Conservation (phyloP, 2,797 vertebrate species). For the Eremophila alpestris region DNA sequence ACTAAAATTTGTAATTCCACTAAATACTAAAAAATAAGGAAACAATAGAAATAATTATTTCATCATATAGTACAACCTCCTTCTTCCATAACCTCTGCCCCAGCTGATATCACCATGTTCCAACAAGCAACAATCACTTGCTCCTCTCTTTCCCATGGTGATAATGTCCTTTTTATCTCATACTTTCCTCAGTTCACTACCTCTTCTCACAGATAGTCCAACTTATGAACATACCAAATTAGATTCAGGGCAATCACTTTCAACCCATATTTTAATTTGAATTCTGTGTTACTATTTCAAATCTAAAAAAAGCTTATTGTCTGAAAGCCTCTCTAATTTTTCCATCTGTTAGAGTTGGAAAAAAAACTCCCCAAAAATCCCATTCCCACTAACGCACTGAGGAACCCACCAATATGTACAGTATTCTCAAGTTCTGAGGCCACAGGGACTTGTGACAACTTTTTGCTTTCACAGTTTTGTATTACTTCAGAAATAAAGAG, state of each 20-base stretch:
- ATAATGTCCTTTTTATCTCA: background rate
- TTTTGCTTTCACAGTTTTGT: background rate
- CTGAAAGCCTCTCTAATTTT: background rate
- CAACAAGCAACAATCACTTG: background rate
- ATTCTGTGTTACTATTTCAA: background rate
- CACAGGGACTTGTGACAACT: background rate
- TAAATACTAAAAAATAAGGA: background rate
- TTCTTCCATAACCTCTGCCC: background rate
- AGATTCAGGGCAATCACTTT: background rate
- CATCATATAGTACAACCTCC: background rate
- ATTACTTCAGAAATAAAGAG: background rate
- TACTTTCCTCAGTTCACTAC: background rate
- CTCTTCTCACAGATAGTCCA: background rate
- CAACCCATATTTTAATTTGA: background rate
- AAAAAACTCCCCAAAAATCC: background rate
- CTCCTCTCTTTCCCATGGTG: background rate
- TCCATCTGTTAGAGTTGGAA: background rate
- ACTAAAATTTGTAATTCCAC: background rate
- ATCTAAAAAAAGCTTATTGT: background rate
- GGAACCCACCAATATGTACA: background rate
- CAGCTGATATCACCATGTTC: background rate
- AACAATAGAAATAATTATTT: background rate
- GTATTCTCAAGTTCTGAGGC: background rate
- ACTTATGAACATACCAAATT: background rate
- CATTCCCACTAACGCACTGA: rapidly evolving